Conservation (phyloP, 2,113 vertebrate species). For the Serilophus lunatus region DNA sequence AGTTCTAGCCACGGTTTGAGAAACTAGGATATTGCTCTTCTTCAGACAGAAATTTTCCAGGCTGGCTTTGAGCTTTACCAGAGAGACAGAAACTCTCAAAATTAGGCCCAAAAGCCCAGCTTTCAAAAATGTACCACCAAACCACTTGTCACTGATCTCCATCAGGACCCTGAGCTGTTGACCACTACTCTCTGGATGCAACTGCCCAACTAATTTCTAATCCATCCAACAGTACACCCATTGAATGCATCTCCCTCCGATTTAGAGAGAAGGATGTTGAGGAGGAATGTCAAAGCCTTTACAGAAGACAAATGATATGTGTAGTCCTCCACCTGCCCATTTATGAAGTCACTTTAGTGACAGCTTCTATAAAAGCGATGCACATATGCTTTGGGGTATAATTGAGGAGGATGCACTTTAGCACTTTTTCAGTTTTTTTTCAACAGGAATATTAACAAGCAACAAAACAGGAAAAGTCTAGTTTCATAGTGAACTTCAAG, state of each 20-base stretch:
- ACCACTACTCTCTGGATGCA: neutral
- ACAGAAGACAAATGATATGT: neutral
- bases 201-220: neutral
- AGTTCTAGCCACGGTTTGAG: too few species aligned
- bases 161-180: neutral
- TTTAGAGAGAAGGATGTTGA: neutral
- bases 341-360: neutral
- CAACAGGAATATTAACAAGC: neutral
- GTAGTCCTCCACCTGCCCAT: neutral
- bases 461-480: neutral
- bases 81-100: too few species aligned
- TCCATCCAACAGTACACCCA: neutral
- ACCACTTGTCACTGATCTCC: neutral
- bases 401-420: neutral
- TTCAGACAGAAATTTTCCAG: too few species aligned
- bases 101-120: too few species aligned
- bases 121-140: too few species aligned
- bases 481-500: neutral
- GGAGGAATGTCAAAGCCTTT: neutral
- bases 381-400: neutral
- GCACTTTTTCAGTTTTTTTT: neutral
- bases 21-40: too few species aligned
- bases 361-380: neutral
- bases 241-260: neutral
- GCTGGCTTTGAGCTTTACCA: too few species aligned